Base-by-base conservation (phyloP, 1,140 invertebrate genomes). In the Arion vulgaris region DNA sequence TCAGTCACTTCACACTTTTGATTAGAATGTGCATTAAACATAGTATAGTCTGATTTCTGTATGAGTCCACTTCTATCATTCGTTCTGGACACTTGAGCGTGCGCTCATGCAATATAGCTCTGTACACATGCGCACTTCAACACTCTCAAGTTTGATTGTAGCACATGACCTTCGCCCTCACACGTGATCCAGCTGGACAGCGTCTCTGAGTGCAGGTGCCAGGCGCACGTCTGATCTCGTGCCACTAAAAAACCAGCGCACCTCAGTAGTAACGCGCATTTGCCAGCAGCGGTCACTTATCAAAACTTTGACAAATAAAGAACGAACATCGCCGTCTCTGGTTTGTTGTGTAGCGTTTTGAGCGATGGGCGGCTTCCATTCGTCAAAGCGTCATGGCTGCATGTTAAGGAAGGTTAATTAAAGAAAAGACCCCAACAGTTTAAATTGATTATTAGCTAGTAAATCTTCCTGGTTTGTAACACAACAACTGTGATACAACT, bases 131-230 rank as follows among this genome's bases (percentile, higher is more conserved):
- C 66, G 78, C 66, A n/a, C 19, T 39, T 41, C 34, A 74, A 23
- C 57, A 17, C n/a, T 53, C 69, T 81, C 49, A 19, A 53, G 49
- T 74, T 81, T 81, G 80, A 81, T 81, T 81, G 57, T 34, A 62
- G 49, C 51, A 73, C 71, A 69, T 62, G 80, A 81, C 69, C 69
- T 74, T 74, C 71, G 51, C 1, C 80, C 80, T 51, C 80, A 62
- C 80, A 74, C 80, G 80, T 74, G 80, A 26, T 7, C 51, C 32
- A 41, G 71, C 45, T 39, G 80, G 71, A 81, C 80, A 72, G 34
- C 4, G 49, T 5, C 28, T 34, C 34, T 11, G 9, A 26, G 45
- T 69, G 26, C 80, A 81, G 80, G 80, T 81, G 80, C 80, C 80
- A 23, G 62, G 57, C 80, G 57, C 80, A 45, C 51, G 80, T 74